A percentile compares a stretch with the other conserved stretches of the same genome.
Evolutionary conservation across 2,113 vertebrate genomes (phyloP).

Genomic region (Leptodactylus fuscus): DNA sequence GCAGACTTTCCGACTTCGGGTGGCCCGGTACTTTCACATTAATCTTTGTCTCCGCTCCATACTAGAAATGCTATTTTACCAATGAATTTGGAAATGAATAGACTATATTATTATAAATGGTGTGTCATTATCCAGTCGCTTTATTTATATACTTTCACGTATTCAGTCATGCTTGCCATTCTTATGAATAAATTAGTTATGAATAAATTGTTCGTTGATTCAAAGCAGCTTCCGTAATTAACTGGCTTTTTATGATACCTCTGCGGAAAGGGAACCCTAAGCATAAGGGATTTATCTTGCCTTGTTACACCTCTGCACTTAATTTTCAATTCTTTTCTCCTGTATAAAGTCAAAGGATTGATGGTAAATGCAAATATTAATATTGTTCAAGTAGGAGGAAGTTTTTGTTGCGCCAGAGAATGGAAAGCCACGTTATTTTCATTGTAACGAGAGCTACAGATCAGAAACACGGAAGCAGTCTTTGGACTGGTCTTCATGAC

Average conservation of each 20-base stretch:
- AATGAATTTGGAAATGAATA: constrained; percentile 8
- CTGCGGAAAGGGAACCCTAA: background rate
- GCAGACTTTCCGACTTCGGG: background rate
- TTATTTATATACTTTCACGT: constrained; percentile 26
- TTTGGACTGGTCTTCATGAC: background rate
- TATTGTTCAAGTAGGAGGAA: background rate
- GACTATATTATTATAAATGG: constrained; percentile 23
- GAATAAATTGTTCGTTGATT: constrained; percentile 28
- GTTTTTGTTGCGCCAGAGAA: background rate
- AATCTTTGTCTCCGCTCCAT: background rate
- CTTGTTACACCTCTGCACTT: background rate
- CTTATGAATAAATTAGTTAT: constrained; percentile 33
- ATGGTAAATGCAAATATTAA: background rate
- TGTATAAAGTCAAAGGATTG: background rate
- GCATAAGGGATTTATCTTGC: background rate
- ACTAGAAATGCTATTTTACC: constrained; percentile 12
- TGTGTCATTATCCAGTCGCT: constrained; percentile 10
- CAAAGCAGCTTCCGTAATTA: constrained; percentile 26
- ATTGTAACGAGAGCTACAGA: background rate
- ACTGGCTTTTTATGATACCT: constrained; percentile 7
- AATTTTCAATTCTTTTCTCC: background rate
- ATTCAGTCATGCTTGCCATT: constrained; percentile 24
- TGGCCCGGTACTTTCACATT: background rate
- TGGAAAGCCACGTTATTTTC: background rate
- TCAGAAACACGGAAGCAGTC: background rate